phyloP scores from a whole-genome alignment of 2,888 invertebrate genomes.

The Clivina fossor region DNA sequence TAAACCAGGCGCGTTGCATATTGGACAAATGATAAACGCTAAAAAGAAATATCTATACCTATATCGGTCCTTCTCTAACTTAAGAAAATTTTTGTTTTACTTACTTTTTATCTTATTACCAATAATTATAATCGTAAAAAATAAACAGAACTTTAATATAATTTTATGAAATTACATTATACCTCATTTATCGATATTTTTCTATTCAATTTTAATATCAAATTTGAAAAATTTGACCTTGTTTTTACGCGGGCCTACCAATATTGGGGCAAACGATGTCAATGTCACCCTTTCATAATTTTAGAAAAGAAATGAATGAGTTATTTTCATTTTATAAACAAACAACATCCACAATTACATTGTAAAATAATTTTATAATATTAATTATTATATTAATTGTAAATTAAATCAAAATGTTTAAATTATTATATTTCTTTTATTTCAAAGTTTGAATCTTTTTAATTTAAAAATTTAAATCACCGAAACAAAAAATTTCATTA shows the following conservation, averaged over 20 bases:
- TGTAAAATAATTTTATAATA: background rate
- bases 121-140: too few species aligned
- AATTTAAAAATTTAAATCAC: background rate
- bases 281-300: constrained; percentile 34
- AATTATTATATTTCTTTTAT: too few species aligned
- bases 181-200: too few species aligned
- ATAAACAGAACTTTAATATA: too few species aligned
- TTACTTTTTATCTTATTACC: background rate
- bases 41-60: background rate
- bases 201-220: constrained; percentile 12
- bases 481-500: background rate
- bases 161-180: too few species aligned
- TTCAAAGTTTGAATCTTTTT: too few species aligned
- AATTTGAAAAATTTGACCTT: constrained; percentile 14
- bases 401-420: too few species aligned
- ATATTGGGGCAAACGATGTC: constrained; percentile 30
- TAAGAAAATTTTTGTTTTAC: background rate
- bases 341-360: background rate
- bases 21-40: background rate
- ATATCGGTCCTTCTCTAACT: background rate
- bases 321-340: background rate
- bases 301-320: constrained; percentile 29
- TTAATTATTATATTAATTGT: too few species aligned
- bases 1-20: constrained; percentile 12
- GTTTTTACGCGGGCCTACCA: constrained; percentile 22